Base-by-base conservation (phyloP, 2,797 vertebrate species). In the Chelon auratus region DNA sequence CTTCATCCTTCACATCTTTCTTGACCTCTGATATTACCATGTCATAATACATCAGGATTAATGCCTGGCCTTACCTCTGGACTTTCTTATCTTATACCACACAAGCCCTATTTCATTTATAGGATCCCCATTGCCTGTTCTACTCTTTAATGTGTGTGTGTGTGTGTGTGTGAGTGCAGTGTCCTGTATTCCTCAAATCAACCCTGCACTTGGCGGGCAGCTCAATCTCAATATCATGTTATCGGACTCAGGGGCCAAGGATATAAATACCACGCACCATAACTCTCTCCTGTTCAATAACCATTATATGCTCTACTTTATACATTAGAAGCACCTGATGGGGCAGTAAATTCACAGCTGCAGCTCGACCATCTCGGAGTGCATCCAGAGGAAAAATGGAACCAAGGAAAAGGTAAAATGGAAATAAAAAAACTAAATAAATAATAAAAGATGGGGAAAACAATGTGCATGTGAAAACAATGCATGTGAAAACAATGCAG, bases 201-300 rank as follows among this genome's bases (percentile, higher is more conserved):
- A 84, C 82, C 83, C 77, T 62, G 53, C 57, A 76, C 85, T 89
- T 88, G 85, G 90, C 72, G 72, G 85, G 77, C 83, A 90, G 89
- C 89, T 93, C 92, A 91, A 91, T 92, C 91, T 92, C 89, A 93
- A 91, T 91, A 91, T 90, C 89, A 87, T 92, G 91, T 92, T 92
- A 93, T 93, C 89, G 85, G 91, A 91, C 91, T 92, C 90, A 84
- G 75, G 88, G 92, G 90, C 90, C 92, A 91, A 90, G 82, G 76
- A 89, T 92, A 92, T 91, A 93, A 93, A 92, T 93, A 94, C 76
- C 89, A 89, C 62, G 63, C 89, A 77, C 87, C 85, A 94, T 95
- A 95, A 95, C 94, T 95, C 89, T 87, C 93, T 72, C 36, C 87
- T 91, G 90, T 92, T 95, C 93, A 93, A 95, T 95, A 95, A 93